These are phyloP conservation scores for Hemithea aestivaria DNA, from an alignment of 2,888 invertebrate genomes.

Conservation along the genomic window DNA sequence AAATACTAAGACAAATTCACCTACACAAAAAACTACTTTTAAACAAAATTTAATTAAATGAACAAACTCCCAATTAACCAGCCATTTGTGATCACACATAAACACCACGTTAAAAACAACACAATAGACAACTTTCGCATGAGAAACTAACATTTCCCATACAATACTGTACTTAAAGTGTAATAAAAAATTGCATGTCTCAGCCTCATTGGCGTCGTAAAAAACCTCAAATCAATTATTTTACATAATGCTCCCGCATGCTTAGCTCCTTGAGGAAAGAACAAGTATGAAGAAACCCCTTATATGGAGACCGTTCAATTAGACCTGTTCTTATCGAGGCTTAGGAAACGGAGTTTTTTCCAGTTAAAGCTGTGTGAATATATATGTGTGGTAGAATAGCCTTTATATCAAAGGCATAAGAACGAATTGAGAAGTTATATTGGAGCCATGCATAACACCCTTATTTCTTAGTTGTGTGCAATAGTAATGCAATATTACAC, in stretches of 20 bases:
- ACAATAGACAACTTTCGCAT: conserved; percentile 67
- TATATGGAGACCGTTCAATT: conserved; percentile 6
- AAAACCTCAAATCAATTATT: conserved; percentile 63
- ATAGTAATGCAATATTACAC: too few species aligned
- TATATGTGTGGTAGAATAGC: too few species aligned
- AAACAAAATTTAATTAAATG: too few species aligned
- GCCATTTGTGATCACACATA: conserved; percentile 33
- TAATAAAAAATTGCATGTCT: conserved; percentile 58
- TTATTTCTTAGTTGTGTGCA: too few species aligned
- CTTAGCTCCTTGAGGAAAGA: conserved; percentile 4
- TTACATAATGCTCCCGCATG: conserved; percentile 66
- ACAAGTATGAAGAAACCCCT: too few species aligned
- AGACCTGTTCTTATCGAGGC: conserved; percentile 5
- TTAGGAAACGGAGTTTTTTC: too few species aligned
- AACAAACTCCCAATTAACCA: conserved; percentile 24
- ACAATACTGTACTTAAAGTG: conserved; percentile 51
- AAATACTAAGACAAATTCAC: too few species aligned
- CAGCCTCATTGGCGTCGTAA: conserved; percentile 48
- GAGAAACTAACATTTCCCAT: conserved; percentile 69
- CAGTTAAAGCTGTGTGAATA: too few species aligned
- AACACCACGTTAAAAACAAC: conserved; percentile 29
- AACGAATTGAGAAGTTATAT: too few species aligned
- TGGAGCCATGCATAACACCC: too few species aligned
- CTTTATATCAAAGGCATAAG: too few species aligned
- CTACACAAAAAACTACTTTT: too few species aligned